Percentiles rank a stretch among this genome's conserved stretches.
phyloP scores from a whole-genome alignment of 2,113 vertebrate genomes.

The Cyprinodon variegatus region DNA sequence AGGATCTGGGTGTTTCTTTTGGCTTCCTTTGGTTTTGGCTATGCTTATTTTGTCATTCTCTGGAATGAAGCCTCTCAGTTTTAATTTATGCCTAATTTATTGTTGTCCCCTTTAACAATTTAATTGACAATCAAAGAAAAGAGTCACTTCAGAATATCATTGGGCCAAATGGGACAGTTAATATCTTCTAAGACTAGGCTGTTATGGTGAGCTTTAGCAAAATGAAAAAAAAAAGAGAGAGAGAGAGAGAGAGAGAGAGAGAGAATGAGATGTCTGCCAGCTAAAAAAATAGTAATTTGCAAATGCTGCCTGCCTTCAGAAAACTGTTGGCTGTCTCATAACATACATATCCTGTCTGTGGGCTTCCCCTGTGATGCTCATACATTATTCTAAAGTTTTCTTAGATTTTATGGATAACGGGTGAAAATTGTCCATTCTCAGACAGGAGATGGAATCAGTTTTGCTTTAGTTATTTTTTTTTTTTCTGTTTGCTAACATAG shows the following conservation, averaged over 20 bases:
- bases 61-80: slow-evolving; percentile 30
- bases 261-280: slow-evolving; percentile 46
- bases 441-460: background rate
- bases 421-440: background rate
- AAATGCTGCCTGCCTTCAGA: slow-evolving; percentile 60
- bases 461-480: background rate
- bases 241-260: background rate
- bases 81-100: slow-evolving; percentile 62
- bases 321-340: slow-evolving; percentile 64
- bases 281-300: slow-evolving; percentile 66
- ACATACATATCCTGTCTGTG: slow-evolving; percentile 61
- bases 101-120: slow-evolving; percentile 58
- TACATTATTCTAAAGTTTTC: slow-evolving; percentile 28
- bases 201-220: slow-evolving; percentile 38
- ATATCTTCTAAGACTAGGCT: slow-evolving; percentile 43
- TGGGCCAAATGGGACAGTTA: slow-evolving; percentile 33
- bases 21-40: slow-evolving; percentile 35
- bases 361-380: slow-evolving; percentile 55
- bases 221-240: slow-evolving; percentile 1
- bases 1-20: slow-evolving; percentile 47
- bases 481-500: background rate
- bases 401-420: slow-evolving; percentile 27
- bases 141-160: slow-evolving; percentile 49
- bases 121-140: slow-evolving; percentile 59
- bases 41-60: slow-evolving; percentile 26